A percentile compares a stretch with the other conserved stretches of the same genome.
These are phyloP conservation scores for Sepiola atlantica DNA, from an alignment of 2,888 invertebrate species.

Conservation along the genomic window DNA sequence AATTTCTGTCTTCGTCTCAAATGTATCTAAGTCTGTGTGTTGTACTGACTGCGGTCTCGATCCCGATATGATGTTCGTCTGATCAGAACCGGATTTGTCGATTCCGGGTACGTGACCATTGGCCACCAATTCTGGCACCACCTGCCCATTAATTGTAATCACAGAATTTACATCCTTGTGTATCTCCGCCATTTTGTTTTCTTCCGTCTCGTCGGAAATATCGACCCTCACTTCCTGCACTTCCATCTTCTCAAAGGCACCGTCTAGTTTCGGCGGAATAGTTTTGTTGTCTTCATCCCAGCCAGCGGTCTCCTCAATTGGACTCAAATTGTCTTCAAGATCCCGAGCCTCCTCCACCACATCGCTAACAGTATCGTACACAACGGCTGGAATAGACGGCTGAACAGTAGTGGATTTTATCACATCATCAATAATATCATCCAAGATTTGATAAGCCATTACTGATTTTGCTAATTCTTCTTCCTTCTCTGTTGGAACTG, in stretches of 20 bases:
- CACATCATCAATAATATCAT: conserved; percentile 72
- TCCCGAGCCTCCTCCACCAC: conserved; percentile 56
- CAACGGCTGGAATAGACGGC: conserved; percentile 72
- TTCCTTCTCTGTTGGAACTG: conserved; percentile 40
- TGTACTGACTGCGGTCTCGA: conserved; percentile 51
- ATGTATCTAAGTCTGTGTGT: conserved; percentile 68
- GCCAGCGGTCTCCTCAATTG: conserved; percentile 47
- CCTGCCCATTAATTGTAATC: conserved; percentile 63
- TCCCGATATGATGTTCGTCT: conserved; percentile 34
- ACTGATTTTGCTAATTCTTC: conserved; percentile 47
- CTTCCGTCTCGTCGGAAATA: conserved; percentile 57
- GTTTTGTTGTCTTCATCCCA: conserved; percentile 48
- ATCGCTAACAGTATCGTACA: conserved; percentile 71
- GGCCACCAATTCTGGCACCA: conserved; percentile 60
- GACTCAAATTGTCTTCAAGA: conserved; percentile 14
- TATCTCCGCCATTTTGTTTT: conserved; percentile 50
- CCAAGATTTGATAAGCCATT: conserved; percentile 62
- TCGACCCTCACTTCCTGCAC: conserved; percentile 64
- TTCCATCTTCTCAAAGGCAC: conserved; percentile 54
- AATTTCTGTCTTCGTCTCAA: conserved; percentile 64
- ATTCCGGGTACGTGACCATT: conserved; percentile 63
- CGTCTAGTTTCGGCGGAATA: conserved; percentile 42
- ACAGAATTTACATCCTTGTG: conserved; percentile 50
- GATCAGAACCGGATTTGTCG: conserved; percentile 53
- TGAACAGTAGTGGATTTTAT: conserved; percentile 68